These are phyloP conservation scores for Erebia palarica DNA, from an alignment of 2,888 invertebrate species.

Conservation along the genomic window DNA sequence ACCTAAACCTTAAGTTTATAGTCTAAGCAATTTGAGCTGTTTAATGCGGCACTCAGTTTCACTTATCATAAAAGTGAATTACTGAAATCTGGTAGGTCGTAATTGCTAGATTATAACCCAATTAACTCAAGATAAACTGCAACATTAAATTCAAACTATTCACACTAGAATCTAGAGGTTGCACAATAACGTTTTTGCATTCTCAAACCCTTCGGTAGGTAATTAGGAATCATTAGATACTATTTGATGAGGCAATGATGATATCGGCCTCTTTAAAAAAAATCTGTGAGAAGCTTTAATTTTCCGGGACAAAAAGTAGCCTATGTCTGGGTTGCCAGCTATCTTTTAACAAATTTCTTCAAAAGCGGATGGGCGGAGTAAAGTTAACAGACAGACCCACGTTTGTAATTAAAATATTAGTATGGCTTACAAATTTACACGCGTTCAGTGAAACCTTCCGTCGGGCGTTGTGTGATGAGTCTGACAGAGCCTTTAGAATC, in stretches of 20 bases:
- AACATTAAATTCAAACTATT: conserved; percentile 4
- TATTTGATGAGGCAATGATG: too few species aligned
- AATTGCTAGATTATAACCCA: neutral
- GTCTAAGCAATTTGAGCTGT: too few species aligned
- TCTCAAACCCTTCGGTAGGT: neutral
- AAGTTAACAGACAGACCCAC: too few species aligned
- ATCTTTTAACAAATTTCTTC: too few species aligned
- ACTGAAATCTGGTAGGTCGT: neutral
- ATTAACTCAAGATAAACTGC: conserved; percentile 3
- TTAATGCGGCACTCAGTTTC: too few species aligned
- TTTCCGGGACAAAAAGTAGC: too few species aligned
- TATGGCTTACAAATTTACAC: neutral
- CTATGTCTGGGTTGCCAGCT: too few species aligned
- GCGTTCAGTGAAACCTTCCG: neutral
- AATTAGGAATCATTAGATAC: conserved; percentile 20
- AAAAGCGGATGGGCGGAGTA: too few species aligned
- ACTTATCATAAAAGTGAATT: neutral
- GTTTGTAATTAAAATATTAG: neutral
- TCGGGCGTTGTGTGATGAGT: neutral
- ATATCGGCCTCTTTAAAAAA: too few species aligned
- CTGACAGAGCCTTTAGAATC: conserved; percentile 6
- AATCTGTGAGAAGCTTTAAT: too few species aligned
- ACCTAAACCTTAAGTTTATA: too few species aligned
- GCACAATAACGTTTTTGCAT: conserved; percentile 1
- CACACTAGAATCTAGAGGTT: neutral